These are phyloP conservation scores for Istiophorus platypterus DNA, from an alignment of 2,113 vertebrate genomes.

Conservation along the genomic window DNA sequence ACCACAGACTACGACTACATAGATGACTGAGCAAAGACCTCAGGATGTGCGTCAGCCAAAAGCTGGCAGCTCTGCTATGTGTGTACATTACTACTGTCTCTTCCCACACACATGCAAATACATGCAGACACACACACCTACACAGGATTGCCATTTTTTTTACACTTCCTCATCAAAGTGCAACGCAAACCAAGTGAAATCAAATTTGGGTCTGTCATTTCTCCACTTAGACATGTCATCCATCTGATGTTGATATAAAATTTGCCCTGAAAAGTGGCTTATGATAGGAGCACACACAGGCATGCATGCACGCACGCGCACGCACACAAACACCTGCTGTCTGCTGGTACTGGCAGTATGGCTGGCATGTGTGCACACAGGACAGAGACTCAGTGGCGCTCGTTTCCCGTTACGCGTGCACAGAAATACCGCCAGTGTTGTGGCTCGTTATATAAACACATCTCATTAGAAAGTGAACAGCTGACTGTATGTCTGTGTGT, in stretches of 20 bases:
- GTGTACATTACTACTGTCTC: conserved; percentile 3
- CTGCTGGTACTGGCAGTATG: conserved; percentile 58
- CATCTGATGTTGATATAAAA: conserved; percentile 36
- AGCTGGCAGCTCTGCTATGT: conserved; percentile 26
- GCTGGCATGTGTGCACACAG: conserved; percentile 55
- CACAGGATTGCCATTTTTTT: background rate
- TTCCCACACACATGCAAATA: background rate
- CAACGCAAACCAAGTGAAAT: background rate
- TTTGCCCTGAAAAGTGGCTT: conserved; percentile 31
- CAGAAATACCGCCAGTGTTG: conserved; percentile 61
- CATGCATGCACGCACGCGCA: conserved; percentile 12
- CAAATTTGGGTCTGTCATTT: background rate
- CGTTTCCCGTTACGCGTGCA: conserved; percentile 51
- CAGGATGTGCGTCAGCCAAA: conserved; percentile 71
- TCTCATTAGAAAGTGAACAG: conserved; percentile 73
- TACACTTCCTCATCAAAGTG: background rate
- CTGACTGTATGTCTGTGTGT: conserved; percentile 56
- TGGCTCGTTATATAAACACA: conserved; percentile 70
- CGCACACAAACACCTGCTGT: conserved; percentile 69
- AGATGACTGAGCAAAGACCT: conserved; percentile 46
- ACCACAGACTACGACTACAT: conserved; percentile 53
- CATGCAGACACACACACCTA: background rate
- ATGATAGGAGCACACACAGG: conserved; percentile 10
- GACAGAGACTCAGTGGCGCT: conserved; percentile 71
- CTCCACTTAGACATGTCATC: conserved; percentile 22